phyloP scores from a whole-genome alignment of 2,888 invertebrate species.

The Spodoptera picta region DNA sequence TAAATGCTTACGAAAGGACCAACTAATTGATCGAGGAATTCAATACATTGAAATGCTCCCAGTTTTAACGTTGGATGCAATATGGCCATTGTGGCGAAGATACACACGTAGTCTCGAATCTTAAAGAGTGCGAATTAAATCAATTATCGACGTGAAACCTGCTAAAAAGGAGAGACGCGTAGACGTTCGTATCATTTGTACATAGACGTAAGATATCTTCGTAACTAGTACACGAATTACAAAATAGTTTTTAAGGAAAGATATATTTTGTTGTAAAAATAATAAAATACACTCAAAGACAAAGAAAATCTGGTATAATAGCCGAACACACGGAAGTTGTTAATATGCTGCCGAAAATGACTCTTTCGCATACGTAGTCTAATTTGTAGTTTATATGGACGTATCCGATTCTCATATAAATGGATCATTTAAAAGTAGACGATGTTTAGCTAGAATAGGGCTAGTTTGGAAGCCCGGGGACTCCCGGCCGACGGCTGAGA shows the following conservation, averaged over 20 bases:
- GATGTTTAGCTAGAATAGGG: conserved; percentile 46
- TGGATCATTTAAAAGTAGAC: conserved; percentile 17
- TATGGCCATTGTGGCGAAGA: neutral
- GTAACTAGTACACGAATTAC: too few relatives aligned
- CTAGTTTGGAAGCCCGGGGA: conserved; percentile 63
- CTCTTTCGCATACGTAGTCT: conserved; percentile 34
- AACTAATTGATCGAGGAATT: conserved; percentile 54
- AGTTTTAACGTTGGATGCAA: neutral
- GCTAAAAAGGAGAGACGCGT: too few relatives aligned
- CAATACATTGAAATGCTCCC: conserved; percentile 11
- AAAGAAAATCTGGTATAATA: conserved; percentile 22
- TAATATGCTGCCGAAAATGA: conserved; percentile 29
- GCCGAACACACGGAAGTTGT: conserved; percentile 31
- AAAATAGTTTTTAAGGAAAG: too few relatives aligned
- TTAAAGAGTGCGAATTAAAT: neutral
- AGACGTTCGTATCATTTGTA: too few relatives aligned
- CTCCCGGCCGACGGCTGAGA: conserved; percentile 70
- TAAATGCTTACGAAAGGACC: conserved; percentile 55
- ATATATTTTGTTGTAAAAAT: too few relatives aligned
- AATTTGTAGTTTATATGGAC: conserved; percentile 37
- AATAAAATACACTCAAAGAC: too few relatives aligned
- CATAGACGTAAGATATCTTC: too few relatives aligned
- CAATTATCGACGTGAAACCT: neutral
- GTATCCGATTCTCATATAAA: conserved; percentile 30
- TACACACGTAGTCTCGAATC: neutral